Base-by-base conservation (phyloP, 2,797 vertebrate genomes). In the Allobates femoralis region DNA sequence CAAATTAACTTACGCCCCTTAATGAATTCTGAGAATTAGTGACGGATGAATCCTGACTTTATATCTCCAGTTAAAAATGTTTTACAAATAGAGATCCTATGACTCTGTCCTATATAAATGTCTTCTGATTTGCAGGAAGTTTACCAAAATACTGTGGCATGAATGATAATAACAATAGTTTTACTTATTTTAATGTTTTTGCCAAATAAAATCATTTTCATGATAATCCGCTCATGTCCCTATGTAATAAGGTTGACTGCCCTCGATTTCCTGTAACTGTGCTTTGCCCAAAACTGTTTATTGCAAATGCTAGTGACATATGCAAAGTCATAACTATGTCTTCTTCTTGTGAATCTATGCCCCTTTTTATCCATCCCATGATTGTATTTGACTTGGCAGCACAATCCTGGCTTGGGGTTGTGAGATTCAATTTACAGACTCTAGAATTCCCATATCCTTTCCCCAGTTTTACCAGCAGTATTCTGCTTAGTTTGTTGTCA, bases 401-500 rank as follows among this genome's bases (percentile, higher is more conserved):
- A 67, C 16, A 1, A 32, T 30, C 26, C 30, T 67, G 16, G 64
- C 64, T 34, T 67, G 18, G 64, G 64, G 32, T 67, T 34, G 30
- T 34, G 30, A 67, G 30, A 67, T 34, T 67, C 64, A 67, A 67
- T 67, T 67, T 67, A 67, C 28, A 67, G 28, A 23, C 28, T 67
- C 64, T 67, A 34, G 30, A 30, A 34, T 32, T 67, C 64, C 28
- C 16, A 67, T 67, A 67, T 67, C 64, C 64, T 67, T 67, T 67
- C 30, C 30, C 64, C 64, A 67, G 64, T 32, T 34, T 67, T 67
- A 67, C 30, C 30, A 34, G 18, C 64, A 67, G 30, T 67, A 32
- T 67, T 16, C 64, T 67, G 30, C 16, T 34, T 67, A 34, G 64
- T 67, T 67, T 67, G 64, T 67, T 67, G 30, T 67, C 64, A 67